Percentiles rank a stretch among this genome's conserved stretches.
Conservation (phyloP, 2,888 invertebrate species). For the Phorcus lineatus region DNA sequence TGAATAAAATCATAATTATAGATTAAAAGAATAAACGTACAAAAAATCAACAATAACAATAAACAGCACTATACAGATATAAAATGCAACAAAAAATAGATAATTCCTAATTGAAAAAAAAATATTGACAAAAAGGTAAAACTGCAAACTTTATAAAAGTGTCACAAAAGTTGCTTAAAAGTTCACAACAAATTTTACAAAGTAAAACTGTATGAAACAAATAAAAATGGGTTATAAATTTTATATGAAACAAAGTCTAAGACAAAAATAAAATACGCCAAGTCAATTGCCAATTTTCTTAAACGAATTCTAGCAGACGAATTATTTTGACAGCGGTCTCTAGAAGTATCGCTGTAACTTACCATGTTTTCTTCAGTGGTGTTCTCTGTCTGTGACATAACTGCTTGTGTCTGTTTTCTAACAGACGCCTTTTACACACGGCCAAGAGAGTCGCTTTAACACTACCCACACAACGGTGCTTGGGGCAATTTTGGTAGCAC, state of each 20-base stretch:
- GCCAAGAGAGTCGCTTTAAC: slow-evolving; percentile 16
- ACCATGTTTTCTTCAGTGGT: slow-evolving; percentile 40
- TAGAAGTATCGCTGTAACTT: slow-evolving; percentile 22
- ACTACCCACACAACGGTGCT: slow-evolving; percentile 31
- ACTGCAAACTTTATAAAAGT: not conserved
- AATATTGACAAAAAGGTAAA: not conserved
- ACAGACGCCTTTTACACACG: slow-evolving; percentile 6
- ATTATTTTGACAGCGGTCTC: slow-evolving; percentile 11
- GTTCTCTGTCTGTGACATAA: slow-evolving; percentile 40
- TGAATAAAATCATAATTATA: not conserved
- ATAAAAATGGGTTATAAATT: not conserved
- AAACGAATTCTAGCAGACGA: slow-evolving; percentile 23
- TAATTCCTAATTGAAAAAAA: not conserved
- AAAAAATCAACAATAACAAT: no score
- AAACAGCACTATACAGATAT: no score
- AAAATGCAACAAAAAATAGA: not conserved
- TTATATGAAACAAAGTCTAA: not conserved
- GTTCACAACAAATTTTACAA: not conserved
- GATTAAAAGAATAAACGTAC: no score
- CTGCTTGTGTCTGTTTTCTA: slow-evolving; percentile 11
- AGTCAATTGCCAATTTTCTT: not conserved
- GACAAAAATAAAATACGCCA: not conserved
- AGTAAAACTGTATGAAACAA: not conserved
- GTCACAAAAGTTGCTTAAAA: not conserved
- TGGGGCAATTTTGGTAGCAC: slow-evolving; percentile 49